A percentile compares a stretch with the other conserved stretches of the same genome.
These are phyloP conservation scores for Okamejei kenojei DNA, from an alignment of 2,797 vertebrate species.

Conservation along the genomic window DNA sequence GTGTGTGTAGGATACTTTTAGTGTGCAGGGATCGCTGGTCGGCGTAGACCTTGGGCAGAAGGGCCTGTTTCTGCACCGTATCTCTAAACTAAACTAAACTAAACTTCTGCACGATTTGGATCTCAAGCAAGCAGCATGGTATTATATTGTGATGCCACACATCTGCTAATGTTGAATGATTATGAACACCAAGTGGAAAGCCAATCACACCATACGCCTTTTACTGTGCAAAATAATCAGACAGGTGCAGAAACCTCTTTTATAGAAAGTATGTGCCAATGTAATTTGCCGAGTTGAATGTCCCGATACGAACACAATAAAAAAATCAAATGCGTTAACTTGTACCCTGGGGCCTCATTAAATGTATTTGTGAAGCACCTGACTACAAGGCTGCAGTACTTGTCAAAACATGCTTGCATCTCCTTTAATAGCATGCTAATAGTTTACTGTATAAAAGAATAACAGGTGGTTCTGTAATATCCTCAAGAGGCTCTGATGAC, in stretches of 20 bases:
- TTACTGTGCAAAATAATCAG: background rate
- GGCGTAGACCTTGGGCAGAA: no score
- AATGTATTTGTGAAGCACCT: constrained; percentile 10
- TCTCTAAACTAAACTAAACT: no score
- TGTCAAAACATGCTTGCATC: constrained; percentile 33
- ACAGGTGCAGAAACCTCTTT: background rate
- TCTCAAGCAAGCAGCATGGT: background rate
- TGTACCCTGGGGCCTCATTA: constrained; percentile 28
- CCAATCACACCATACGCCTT: background rate
- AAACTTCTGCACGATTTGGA: background rate
- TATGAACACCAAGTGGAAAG: background rate
- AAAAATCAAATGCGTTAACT: background rate
- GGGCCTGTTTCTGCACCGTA: no score
- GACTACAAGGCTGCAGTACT: background rate
- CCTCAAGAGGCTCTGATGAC: background rate
- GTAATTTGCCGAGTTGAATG: background rate
- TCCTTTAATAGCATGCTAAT: constrained; percentile 13
- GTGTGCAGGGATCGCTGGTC: no score
- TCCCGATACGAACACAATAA: background rate
- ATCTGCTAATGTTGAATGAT: background rate
- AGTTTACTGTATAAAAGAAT: background rate
- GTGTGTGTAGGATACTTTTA: no score
- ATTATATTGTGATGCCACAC: background rate
- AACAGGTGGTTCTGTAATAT: constrained; percentile 17
- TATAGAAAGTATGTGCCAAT: no score